Base-by-base conservation (phyloP, 2,113 vertebrate species). In the Pampusana beccarii region DNA sequence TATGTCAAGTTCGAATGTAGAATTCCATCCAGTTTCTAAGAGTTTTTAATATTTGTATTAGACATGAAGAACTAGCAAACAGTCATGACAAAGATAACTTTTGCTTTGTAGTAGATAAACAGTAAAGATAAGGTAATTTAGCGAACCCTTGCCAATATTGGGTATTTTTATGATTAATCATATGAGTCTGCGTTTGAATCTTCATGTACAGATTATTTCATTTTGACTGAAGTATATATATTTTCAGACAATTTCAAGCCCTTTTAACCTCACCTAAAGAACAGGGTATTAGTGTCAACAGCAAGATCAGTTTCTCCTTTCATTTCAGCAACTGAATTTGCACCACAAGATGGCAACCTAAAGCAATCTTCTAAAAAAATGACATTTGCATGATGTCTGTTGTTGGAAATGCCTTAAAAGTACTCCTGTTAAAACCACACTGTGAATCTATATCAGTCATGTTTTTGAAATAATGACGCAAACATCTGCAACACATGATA, bases 271-370 rank as follows among this genome's bases (percentile, higher is more conserved):
- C 65, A 58, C 16, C 16, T 74, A 72, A 72, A 50, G 71, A 62
- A 18, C 34, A 28, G 0, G 33, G 4, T 46, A 62, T 14, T 75
- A 25, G 7, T 69, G 7, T 38, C 48, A 61, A 36, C 16, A 71
- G 28, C 19, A 70, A 21, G 53, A 28, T 57, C 36, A 72, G 13
- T 60, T 69, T 69, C 54, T 77, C 4, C 46, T 90, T 93, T 61
- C 29, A 60, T 92, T 80, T 92, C 70, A 64, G 77, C 67, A 40
- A 44, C 19, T 0, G 3, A 80, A 19, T 67, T 80, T 80, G 60
- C 36, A 83, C 97, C 97, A 96, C 96, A 97, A 73, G 97, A 97
- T 97, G 97, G 97, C 96, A 97, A 85, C 75, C 83, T 97, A 94
- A 96, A 96, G 77, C 92, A 97, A 85, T 79, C 34, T 78, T 94